Evolutionary conservation across 1,140 invertebrate species (phyloP), one percentile per base, ranked within the genome.

Genomic region (Orius insidiosus): DNA sequence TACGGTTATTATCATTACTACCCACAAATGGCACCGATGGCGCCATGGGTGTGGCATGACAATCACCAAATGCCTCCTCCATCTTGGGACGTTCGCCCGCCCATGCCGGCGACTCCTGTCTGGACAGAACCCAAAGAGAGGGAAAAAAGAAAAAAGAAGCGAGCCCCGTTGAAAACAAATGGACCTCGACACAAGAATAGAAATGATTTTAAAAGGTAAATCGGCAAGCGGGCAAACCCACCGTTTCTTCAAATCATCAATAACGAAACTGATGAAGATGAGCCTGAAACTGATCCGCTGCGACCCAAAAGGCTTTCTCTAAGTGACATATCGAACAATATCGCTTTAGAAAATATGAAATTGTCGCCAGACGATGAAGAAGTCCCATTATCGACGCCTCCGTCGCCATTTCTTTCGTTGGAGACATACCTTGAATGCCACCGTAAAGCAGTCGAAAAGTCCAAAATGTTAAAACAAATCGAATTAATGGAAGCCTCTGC

Each of bases 191-290:
- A 81, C 80, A 0, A 63, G 74, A 57, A 94, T 95, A 56, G 86
- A 88, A 19, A 75, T 90, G 69, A 63, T 95, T 45, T 67, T 92
- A 33, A 87, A 86, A 60, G 80, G 81, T 10, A 84, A 77, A 54
- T 75, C 72, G 11, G 63, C 74, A 2, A 75, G 76, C 9, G 74
- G 75, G 1, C 70, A 78, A 61, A 81, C n/a, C 80, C 81, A 6
- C 76, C 81, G 1, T 86, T 87, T 60, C 64, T 85, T 11, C 68
- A 78, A 53, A 70, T 85, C 49, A 53, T 58, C 11, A 78, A 78
- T 19, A 76, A 72, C 46, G 76, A 76, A 47, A 78, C 79, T 6
- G 75, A 77, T 51, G 68, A 71, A 16, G 77, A 80, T 40, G 69
- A 42, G 15, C 75, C 36, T 68, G 72, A 50, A 53, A 11, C 44